These are phyloP conservation scores for Megalops atlanticus DNA, from an alignment of 2,113 vertebrate species.

Conservation along the genomic window DNA sequence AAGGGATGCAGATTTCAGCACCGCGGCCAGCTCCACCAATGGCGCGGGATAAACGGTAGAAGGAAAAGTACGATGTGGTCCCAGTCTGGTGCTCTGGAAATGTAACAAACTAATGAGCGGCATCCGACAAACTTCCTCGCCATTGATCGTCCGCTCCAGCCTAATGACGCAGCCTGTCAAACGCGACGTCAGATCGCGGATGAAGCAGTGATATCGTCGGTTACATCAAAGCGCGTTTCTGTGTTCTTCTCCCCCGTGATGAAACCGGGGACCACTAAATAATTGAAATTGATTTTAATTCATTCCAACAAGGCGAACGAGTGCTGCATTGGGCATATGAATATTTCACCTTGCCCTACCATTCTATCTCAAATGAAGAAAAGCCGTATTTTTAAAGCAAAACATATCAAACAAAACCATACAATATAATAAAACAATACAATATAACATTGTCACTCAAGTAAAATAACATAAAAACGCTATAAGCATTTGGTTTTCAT, in stretches of 20 bases:
- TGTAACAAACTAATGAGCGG: not conserved
- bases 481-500: no score
- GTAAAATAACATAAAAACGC: not conserved
- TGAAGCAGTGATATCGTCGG: not conserved
- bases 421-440: no score
- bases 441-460: not conserved
- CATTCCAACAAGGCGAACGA: not conserved
- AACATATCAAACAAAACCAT: no score
- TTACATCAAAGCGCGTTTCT: not conserved
- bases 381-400: not conserved
- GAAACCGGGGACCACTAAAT: not conserved
- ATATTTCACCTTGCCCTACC: not conserved
- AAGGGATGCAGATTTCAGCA: conserved; percentile 17
- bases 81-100: not conserved
- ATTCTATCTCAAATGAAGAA: not conserved
- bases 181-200: not conserved
- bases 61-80: not conserved
- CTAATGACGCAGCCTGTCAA: not conserved
- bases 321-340: not conserved
- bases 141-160: not conserved
- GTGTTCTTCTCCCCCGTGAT: not conserved
- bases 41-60: no score
- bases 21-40: conserved; percentile 22
- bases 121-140: not conserved
- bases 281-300: not conserved